phyloP scores from a whole-genome alignment of 2,797 vertebrate species.

The Sebastes diaconus region DNA sequence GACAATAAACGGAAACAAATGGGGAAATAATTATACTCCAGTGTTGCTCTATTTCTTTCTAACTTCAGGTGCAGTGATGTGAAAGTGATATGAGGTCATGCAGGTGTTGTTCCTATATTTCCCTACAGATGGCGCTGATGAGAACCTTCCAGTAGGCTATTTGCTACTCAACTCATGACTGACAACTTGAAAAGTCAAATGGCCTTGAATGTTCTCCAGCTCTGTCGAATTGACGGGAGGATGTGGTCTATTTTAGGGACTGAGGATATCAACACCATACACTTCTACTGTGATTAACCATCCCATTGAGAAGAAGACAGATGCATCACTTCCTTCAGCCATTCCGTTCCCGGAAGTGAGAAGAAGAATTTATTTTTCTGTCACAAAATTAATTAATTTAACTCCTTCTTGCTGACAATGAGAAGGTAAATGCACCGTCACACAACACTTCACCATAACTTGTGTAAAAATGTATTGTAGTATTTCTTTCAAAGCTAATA shows the following conservation, averaged over 20 bases:
- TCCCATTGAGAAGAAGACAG: fast-evolving
- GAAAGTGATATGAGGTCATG: not conserved
- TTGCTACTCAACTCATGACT: not conserved
- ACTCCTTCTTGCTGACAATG: too few species aligned
- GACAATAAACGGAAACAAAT: slow-evolving; percentile 85
- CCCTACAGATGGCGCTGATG: slow-evolving; percentile 38
- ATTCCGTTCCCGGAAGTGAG: too few species aligned
- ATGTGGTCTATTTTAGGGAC: not conserved
- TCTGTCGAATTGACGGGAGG: not conserved
- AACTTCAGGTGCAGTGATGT: not conserved
- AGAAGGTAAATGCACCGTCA: too few species aligned
- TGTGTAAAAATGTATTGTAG: too few species aligned
- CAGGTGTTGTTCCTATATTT: not conserved
- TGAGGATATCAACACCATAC: not conserved
- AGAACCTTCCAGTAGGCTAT: not conserved
- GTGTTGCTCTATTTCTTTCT: slow-evolving; percentile 9
- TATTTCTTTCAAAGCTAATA: not conserved
- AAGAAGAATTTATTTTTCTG: fast-evolving
- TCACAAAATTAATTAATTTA: too few species aligned
- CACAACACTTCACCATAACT: too few species aligned
- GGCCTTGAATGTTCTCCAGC: slow-evolving; percentile 12
- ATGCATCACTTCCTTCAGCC: too few species aligned
- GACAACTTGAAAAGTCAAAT: not conserved
- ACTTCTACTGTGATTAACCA: fast-evolving
- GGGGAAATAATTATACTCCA: slow-evolving; percentile 22